Evolutionary conservation across 1,140 invertebrate genomes (phyloP), one percentile per base, ranked within the genome.

Genomic region (Prorops nasuta): DNA sequence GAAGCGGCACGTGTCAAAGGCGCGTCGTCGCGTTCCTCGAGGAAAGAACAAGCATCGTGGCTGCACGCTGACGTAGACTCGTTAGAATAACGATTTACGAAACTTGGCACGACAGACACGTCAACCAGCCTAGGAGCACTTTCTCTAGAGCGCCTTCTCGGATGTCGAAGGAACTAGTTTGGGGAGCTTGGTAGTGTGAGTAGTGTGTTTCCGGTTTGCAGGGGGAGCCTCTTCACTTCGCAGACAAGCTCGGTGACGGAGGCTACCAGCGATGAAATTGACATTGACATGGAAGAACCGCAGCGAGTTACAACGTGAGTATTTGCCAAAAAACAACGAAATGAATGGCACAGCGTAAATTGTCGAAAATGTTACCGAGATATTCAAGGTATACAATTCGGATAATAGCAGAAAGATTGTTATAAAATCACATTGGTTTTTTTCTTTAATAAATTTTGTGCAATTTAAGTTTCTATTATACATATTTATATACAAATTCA

Each of bases 191-290:
- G 38, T 64, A 57, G 51, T 66, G 51, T 65, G 60, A 68, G 45
- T 67, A 69, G 69, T 32, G 58, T 63, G 51, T 68, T 73, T 69
- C 61, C 65, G 58, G 55, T 70, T 67, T 63, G 44, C 62, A 72
- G 73, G 57, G 80, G 78, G 32, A 79, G 81, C 46, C 70, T 84
- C 35, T 82, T 85, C 55, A 79, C 80, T 19, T 85, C 84, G 59
- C 85, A 86, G 65, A 84, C 83, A 3, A 85, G 84, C 66, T 86
- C 83, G 21, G 83, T 85, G 16, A 86, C 84, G 4, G 86, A 88
- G 69, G 84, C 85, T 3, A 82, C 83, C 9, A 86, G 84, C 54
- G 86, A 88, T 58, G 86, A 88, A 60, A 84, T 87, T 46, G 86
- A 88, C 71, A 81, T 85, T 49, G 84, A 86, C 60, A 72, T 73